A percentile compares a stretch with the other conserved stretches of the same genome.
These are phyloP conservation scores for Octopus bimaculoides DNA, from an alignment of 1,140 invertebrate species.

Conservation along the genomic window DNA sequence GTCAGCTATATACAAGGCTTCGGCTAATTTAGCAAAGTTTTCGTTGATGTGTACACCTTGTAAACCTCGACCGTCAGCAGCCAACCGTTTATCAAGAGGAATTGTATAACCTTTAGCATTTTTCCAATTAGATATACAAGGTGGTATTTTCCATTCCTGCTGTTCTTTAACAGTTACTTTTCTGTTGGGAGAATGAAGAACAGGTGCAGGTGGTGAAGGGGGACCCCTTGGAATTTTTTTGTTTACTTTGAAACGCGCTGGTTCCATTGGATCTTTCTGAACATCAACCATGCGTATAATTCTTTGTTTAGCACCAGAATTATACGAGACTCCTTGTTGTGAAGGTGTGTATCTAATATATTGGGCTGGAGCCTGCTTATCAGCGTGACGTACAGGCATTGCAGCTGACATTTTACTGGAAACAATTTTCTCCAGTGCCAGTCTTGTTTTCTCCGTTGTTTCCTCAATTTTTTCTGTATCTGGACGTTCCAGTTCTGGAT, in stretches of 20 bases:
- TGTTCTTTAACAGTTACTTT: constrained; percentile 96
- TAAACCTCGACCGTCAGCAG: constrained; percentile 94
- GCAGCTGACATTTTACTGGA: constrained; percentile 70
- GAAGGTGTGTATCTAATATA: constrained; percentile 97
- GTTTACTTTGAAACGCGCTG: constrained; percentile 76
- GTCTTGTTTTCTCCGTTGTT: constrained; percentile 55
- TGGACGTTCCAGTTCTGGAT: constrained; percentile 83
- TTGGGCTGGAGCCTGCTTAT: constrained; percentile 87
- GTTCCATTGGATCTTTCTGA: constrained; percentile 97
- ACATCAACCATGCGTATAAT: constrained; percentile 96
- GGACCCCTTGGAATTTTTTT: constrained; percentile 89
- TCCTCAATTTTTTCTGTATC: constrained; percentile 78
- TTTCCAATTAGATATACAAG: constrained; percentile 99
- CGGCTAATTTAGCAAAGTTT: constrained; percentile 97
- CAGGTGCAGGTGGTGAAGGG: constrained; percentile 94
- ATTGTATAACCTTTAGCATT: constrained; percentile 98
- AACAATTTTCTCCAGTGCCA: constrained; percentile 54
- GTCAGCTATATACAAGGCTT: constrained; percentile 97
- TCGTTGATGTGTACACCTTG: constrained; percentile 98
- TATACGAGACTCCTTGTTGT: constrained; percentile 91
- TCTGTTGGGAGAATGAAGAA: constrained; percentile 95
- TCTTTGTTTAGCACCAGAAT: constrained; percentile 95
- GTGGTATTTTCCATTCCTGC: constrained; percentile 99
- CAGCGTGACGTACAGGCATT: constrained; percentile 87
- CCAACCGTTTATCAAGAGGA: constrained; percentile 95